A percentile compares a stretch with the other conserved stretches of the same genome.
Evolutionary conservation across 2,797 vertebrate genomes (phyloP).

Genomic region (Danio choprae): DNA sequence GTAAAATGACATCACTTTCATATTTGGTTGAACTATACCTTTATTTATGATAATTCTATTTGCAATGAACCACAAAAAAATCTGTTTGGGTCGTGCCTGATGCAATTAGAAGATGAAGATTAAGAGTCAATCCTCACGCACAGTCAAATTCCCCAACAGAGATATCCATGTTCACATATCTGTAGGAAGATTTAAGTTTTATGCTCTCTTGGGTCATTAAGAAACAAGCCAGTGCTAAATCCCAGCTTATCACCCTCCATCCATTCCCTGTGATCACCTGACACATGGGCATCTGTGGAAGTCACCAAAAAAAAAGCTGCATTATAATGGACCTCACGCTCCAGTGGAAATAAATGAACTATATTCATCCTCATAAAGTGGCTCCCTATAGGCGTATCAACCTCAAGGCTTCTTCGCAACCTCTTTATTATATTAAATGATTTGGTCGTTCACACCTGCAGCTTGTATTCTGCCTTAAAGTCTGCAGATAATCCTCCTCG

Average conservation of each 20-base stretch:
- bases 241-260: slow-evolving; percentile 28
- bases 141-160: background rate
- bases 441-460: slow-evolving; percentile 24
- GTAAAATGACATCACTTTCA: background rate
- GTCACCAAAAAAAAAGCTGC: background rate
- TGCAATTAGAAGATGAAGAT: slow-evolving; percentile 4
- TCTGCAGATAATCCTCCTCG: slow-evolving; percentile 39
- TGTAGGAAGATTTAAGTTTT: slow-evolving; percentile 23
- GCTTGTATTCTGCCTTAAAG: slow-evolving; percentile 30
- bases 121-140: background rate
- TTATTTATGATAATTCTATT: background rate
- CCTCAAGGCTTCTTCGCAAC: slow-evolving; percentile 12
- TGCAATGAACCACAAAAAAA: background rate
- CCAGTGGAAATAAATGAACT: slow-evolving; percentile 42
- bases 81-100: background rate
- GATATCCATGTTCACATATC: slow-evolving; percentile 2
- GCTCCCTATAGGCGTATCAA: slow-evolving; percentile 23
- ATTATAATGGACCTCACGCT: slow-evolving; percentile 11
- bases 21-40: background rate
- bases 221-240: slow-evolving; percentile 31
- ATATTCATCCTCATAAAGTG: slow-evolving; percentile 34
- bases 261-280: slow-evolving; percentile 16
- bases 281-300: slow-evolving; percentile 1
- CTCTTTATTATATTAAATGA: slow-evolving; percentile 21
- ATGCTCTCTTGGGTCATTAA: slow-evolving; percentile 41